Percentiles rank a stretch among this genome's conserved stretches.
Evolutionary conservation across 23 tunicate genomes (phyloP).

Genomic region (Botrylloides violaceus): DNA sequence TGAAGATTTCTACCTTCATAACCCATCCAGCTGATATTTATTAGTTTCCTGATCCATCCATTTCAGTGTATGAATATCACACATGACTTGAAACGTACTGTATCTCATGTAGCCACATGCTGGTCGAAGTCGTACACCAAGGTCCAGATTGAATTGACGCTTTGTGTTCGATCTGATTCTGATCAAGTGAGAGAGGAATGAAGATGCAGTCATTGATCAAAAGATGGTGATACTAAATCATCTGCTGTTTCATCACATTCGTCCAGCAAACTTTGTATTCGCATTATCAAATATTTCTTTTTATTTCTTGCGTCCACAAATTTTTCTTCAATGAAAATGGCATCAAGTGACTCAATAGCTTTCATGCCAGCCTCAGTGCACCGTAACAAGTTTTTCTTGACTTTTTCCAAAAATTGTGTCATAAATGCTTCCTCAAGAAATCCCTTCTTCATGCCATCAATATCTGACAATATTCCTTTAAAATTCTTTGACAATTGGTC

Average conservation of each 20-base stretch:
- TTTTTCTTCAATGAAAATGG: constrained; percentile 22
- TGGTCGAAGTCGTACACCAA: too few species aligned
- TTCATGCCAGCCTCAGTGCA: constrained; percentile 24
- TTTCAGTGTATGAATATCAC: too few species aligned
- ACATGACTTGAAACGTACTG: too few species aligned
- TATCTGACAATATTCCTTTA: constrained; percentile 9
- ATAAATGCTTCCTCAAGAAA: constrained; percentile 23
- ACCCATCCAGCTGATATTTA: too few species aligned
- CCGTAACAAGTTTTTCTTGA: constrained; percentile 13
- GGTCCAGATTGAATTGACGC: too few species aligned
- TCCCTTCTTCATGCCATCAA: constrained; percentile 36
- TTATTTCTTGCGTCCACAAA: constrained; percentile 37
- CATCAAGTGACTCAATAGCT: constrained; percentile 36
- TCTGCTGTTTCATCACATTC: constrained; percentile 34
- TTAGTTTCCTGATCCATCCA: too few species aligned
- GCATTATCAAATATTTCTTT: constrained; percentile 31
- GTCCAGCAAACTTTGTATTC: constrained; percentile 28
- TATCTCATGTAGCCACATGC: too few species aligned
- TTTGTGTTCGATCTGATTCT: too few species aligned
- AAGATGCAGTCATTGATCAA: too few species aligned
- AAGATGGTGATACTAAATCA: neutral
- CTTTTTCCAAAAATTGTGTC: constrained; percentile 21
- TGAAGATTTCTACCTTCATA: too few species aligned
- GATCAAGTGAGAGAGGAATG: too few species aligned
- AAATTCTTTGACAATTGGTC: neutral